Base-by-base conservation (phyloP, 2,113 vertebrate species). In the Zosterops pallidus region DNA sequence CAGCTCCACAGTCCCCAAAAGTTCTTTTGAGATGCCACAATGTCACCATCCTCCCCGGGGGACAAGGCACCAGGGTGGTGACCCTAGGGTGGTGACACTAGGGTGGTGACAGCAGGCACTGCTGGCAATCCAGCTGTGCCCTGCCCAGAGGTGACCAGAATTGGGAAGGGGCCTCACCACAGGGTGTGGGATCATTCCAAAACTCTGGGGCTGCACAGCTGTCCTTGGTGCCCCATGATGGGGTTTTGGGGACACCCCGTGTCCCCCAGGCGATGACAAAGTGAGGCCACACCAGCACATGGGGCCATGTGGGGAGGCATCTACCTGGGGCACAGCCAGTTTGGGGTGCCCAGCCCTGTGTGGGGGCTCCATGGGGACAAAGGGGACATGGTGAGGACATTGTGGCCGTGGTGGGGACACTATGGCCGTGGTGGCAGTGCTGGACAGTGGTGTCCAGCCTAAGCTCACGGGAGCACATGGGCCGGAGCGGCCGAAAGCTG, bases 401-500 rank as follows among this genome's bases (percentile, higher is more conserved):
- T 10, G 65, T 49, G 50, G 59, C 37, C 6, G 2, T 3, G 2
- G 22, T 71, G 47, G 67, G 80, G 46, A 29, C 12, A 1, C 11
- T 0, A 33, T 39, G 70, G 77, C 33, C 1, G 10, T 5, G 2
- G 64, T 70, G 62, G 53, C 53, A 11, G 37, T 31, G 53, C 46
- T 0, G 26, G 83, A 12, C 83, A 77, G 77, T 1, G 3, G 1
- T n/a, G 76, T 23, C 62, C 86, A 1, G 29, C 65, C 63, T 95
- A 92, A 96, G 92, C 92, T 41, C 11, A 1, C 1, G 7, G 49
- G 57, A 88, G 86, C 93, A 87, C 94, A 89, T 91, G 92, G 90
- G 89, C 70, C 57, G 1, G 69, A 89, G 94, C 63, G 42, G 84
- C 91, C 39, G 22, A 97, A 97, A 97, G 96, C 96, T 91, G 96